These are phyloP conservation scores for Scaptomyza reducta DNA, from an alignment of 2,888 invertebrate species.

Conservation along the genomic window DNA sequence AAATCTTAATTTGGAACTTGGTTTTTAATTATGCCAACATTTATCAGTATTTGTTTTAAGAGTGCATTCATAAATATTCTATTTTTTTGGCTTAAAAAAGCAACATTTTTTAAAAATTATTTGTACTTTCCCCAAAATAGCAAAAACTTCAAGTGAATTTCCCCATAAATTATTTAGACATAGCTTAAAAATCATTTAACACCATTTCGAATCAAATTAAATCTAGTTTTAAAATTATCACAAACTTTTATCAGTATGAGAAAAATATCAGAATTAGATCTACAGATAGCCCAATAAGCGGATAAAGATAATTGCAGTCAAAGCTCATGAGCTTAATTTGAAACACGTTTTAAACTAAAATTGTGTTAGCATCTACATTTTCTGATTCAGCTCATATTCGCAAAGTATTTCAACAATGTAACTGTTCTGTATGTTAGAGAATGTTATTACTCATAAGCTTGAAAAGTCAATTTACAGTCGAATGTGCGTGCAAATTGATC, in stretches of 20 bases:
- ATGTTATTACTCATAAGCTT: conserved; percentile 27
- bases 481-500: conserved; percentile 43
- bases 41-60: no score
- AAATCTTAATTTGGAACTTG: background rate
- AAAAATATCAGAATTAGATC: background rate
- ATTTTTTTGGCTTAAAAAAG: background rate
- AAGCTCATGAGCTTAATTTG: background rate
- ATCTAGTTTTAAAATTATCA: no score
- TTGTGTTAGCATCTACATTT: background rate
- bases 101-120: background rate
- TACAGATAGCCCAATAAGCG: background rate
- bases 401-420: conserved; percentile 2
- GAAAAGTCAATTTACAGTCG: conserved; percentile 18
- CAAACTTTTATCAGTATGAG: no score
- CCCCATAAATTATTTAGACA: no score
- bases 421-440: conserved; percentile 13
- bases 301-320: conserved; percentile 5
- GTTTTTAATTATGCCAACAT: no score
- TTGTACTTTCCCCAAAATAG: no score
- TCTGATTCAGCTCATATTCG: background rate
- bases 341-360: background rate
- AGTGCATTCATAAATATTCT: background rate
- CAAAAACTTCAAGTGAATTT: no score
- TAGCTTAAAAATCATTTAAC: no score
- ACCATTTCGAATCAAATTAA: no score